Conservation (phyloP, 2,113 vertebrate genomes). For the Tichodroma muraria region DNA sequence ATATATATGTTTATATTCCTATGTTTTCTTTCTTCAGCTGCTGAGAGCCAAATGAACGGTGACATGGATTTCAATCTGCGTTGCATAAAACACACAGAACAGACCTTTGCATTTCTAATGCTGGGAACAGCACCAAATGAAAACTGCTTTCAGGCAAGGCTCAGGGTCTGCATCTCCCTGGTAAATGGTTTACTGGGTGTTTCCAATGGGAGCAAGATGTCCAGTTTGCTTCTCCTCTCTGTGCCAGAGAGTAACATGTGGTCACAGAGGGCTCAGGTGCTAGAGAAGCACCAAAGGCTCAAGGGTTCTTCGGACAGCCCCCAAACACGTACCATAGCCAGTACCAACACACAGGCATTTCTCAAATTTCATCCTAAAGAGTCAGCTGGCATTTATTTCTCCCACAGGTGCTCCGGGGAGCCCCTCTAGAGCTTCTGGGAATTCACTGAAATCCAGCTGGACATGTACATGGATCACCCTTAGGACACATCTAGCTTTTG, state of each 20-base stretch:
- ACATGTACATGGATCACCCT: not conserved
- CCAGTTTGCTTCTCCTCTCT: not conserved
- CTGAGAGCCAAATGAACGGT: not conserved
- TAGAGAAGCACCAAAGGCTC: not conserved
- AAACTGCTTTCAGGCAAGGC: not conserved
- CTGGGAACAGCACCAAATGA: not conserved
- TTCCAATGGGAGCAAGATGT: not conserved
- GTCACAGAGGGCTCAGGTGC: not conserved
- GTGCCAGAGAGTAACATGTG: not conserved
- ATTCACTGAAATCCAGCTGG: not conserved
- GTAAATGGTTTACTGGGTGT: not conserved
- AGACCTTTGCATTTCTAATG: not conserved
- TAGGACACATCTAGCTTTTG: not conserved
- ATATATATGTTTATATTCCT: not conserved
- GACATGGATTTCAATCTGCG: not conserved
- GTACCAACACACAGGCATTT: accelerated
- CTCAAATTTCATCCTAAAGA: not conserved
- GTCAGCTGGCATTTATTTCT: not conserved
- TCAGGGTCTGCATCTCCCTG: not conserved
- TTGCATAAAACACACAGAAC: conserved; percentile 18
- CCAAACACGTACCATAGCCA: not conserved
- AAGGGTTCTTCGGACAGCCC: not conserved
- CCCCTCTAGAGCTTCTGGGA: not conserved
- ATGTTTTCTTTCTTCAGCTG: not conserved
- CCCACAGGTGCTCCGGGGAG: not conserved